phyloP scores from a whole-genome alignment of 2,113 vertebrate species.

The Myotis yumanensis region DNA sequence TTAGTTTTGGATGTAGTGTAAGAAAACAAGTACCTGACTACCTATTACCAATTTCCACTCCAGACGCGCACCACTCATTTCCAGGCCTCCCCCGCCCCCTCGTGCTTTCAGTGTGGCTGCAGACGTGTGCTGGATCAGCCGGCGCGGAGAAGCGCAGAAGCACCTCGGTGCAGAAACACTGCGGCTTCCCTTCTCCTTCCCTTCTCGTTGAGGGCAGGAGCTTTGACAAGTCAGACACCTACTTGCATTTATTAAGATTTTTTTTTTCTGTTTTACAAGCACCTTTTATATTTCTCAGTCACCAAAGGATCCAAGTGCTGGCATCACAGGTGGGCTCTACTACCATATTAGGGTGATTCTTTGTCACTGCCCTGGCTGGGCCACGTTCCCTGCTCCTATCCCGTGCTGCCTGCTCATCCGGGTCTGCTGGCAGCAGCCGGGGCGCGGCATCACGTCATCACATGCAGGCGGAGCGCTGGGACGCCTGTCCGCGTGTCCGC shows the following conservation, averaged over 20 bases:
- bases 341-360: no score
- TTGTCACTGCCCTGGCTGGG: background rate
- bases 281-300: background rate
- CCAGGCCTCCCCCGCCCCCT: no score
- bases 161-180: no score
- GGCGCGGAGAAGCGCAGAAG: background rate
- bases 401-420: fast-evolving
- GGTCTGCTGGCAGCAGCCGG: background rate
- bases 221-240: background rate
- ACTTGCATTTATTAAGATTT: background rate
- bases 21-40: background rate
- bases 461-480: fast-evolving
- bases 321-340: background rate
- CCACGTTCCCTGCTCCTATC: background rate
- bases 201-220: background rate
- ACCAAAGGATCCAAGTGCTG: background rate
- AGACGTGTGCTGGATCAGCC: background rate
- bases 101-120: fast-evolving
- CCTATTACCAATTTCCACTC: background rate
- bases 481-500: background rate
- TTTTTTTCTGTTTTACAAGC: background rate
- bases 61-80: fast-evolving
- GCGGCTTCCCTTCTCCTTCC: background rate
- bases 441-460: background rate
- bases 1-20: background rate